Base-by-base conservation (phyloP, 2,888 invertebrate species). In the Lacanobia oleracea region DNA sequence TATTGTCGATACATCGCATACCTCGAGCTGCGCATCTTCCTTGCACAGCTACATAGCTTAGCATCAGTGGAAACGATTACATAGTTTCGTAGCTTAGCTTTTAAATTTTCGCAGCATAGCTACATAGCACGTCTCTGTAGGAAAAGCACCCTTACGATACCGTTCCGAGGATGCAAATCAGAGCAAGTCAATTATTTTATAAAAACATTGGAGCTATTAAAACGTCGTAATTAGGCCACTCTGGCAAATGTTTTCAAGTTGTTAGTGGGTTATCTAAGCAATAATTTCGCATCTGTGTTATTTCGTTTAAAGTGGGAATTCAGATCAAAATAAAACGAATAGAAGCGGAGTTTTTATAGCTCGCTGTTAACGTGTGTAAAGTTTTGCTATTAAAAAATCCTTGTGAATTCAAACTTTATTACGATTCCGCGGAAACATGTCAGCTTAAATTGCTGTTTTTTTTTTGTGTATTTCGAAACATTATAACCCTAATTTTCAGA, bases 181-280 rank as follows among this genome's bases (percentile, higher is more conserved):
- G 27, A 14, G 8, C 63, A 63, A 40, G 21, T 61, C 9, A 10
- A 40, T 12, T 45, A 50, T 33, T 63, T 12, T 61, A 50, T 27
- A 51, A 21, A 66, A 66, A 37, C 23, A 18, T 12, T 21, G n/a
- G 40, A n/a, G 48, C 40, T 23, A 72, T 65, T 7, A 80, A 65
- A 75, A 65, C 37, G 48, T 53, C 23, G 14, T 53, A 74, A 54
- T 53, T 48, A 69, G 69, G 75, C 33, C 61, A 69, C 7, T 21
- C 27, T 56, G 8, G 43, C 27, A 12, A 63, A 59, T 63, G 18
- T 53, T 67, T 54, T 45, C 45, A 65, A 27, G 27, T 27, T 51
- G 27, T 65, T 53, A 78, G 21, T 57, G 21, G 79, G 80, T 77
- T 79, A 65, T 61, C 21, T 23, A 61, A 75, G 56, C 80, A 77